A percentile compares a stretch with the other conserved stretches of the same genome.
Conservation (phyloP, 2,888 invertebrate genomes). For the Pyrgus malvae region DNA sequence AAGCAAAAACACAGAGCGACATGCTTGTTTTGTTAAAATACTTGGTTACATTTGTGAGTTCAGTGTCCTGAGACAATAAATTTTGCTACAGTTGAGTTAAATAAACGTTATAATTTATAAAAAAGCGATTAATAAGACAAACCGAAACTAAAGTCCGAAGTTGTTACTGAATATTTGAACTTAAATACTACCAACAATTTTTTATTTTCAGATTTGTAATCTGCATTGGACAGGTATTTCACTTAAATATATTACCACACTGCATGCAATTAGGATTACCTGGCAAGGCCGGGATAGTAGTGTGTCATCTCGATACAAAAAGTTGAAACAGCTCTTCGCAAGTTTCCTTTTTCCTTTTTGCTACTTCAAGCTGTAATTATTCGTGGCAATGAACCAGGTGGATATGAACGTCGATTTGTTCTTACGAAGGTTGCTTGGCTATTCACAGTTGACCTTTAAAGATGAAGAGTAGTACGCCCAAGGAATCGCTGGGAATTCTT, state of each 20-base stretch:
- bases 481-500: slow-evolving; percentile 47
- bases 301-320: slow-evolving; percentile 52
- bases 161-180: no score
- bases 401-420: slow-evolving; percentile 42
- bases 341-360: slow-evolving; percentile 46
- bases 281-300: slow-evolving; percentile 35
- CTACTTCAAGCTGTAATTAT: slow-evolving; percentile 58
- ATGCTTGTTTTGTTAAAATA: no score
- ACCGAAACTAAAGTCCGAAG: no score
- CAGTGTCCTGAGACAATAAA: no score
- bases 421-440: slow-evolving; percentile 60
- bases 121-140: no score
- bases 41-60: no score
- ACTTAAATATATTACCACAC: slow-evolving; percentile 19
- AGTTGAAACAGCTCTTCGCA: slow-evolving; percentile 39
- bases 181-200: no score
- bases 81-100: no score
- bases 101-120: no score
- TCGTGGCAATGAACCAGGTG: slow-evolving; percentile 59
- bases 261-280: slow-evolving; percentile 17
- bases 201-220: no score
- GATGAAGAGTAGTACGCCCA: slow-evolving; percentile 45
- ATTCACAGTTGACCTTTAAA: slow-evolving; percentile 74
- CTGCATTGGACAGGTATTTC: slow-evolving; percentile 2
- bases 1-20: no score